Percentiles rank a stretch among this genome's conserved stretches.
Evolutionary conservation across 1,140 invertebrate species (phyloP).

Genomic region (Drosophila funebris): DNA sequence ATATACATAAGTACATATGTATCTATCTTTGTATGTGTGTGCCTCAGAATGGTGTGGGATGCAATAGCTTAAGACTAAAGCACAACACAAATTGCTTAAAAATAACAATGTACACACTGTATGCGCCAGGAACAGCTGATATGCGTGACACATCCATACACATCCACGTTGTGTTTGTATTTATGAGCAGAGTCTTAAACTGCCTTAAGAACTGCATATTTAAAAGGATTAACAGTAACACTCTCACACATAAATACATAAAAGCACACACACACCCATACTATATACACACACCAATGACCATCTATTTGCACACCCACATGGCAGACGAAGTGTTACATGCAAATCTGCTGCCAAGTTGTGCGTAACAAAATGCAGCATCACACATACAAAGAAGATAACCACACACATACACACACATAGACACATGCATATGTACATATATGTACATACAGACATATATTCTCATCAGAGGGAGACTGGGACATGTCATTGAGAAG

Average conservation of each 20-base stretch:
- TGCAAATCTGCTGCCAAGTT: conserved; percentile 51
- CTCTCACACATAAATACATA: conserved; percentile 1
- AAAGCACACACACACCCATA: conserved; percentile 1
- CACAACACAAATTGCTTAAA: conserved; percentile 25
- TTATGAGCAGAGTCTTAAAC: conserved; percentile 4
- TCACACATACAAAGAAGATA: conserved; percentile 31
- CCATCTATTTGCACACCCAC: not conserved
- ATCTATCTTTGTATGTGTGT: conserved; percentile 7
- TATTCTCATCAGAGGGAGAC: not conserved
- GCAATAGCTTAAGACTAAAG: conserved; percentile 13
- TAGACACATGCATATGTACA: conserved; percentile 16
- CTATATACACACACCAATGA: not conserved
- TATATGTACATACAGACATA: conserved; percentile 7
- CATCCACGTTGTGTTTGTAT: too few species aligned
- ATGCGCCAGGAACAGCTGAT: conserved; percentile 61
- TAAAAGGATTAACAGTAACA: conserved; percentile 34
- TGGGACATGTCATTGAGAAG: conserved; percentile 21
- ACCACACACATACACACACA: not conserved
- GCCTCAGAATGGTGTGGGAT: conserved; percentile 14
- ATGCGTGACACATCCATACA: conserved; percentile 49
- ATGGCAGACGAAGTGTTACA: conserved; percentile 12
- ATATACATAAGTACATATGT: not conserved
- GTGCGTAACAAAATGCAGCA: conserved; percentile 73
- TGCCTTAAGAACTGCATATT: conserved; percentile 18
- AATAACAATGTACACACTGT: conserved; percentile 21